Percentiles rank a stretch among this genome's conserved stretches.
phyloP scores from a whole-genome alignment of 1,140 invertebrate genomes.

The Halotydeus destructor region DNA sequence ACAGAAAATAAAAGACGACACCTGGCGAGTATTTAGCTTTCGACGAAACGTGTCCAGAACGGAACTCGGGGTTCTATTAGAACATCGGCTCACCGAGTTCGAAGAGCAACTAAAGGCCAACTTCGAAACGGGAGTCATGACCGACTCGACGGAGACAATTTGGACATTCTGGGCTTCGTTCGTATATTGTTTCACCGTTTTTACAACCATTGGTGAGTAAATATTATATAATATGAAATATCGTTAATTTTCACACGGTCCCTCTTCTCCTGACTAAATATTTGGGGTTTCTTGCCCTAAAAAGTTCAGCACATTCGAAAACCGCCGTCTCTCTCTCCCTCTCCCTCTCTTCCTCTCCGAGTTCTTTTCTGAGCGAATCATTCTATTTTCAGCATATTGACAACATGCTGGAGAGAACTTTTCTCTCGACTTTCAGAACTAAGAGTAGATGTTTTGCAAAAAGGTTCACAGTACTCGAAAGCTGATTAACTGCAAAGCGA shows the following conservation, averaged over 20 bases:
- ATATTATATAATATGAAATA: background rate
- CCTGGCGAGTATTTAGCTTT: constrained; percentile 9
- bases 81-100: constrained; percentile 54
- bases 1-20: constrained; percentile 30
- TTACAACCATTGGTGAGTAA: constrained; percentile 83
- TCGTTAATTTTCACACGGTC: too few relatives aligned
- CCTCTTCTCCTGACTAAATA: too few relatives aligned
- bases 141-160: constrained; percentile 54
- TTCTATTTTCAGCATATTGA: constrained; percentile 4
- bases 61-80: constrained; percentile 62
- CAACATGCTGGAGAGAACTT: too few relatives aligned
- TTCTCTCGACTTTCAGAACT: too few relatives aligned
- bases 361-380: background rate
- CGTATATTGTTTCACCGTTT: constrained; percentile 69
- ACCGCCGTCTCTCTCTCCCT: too few relatives aligned
- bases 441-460: too few relatives aligned
- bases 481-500: too few relatives aligned
- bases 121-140: constrained; percentile 51
- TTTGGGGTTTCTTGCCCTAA: too few relatives aligned
- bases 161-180: constrained; percentile 85
- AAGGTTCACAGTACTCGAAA: too few relatives aligned
- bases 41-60: constrained; percentile 37
- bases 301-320: too few relatives aligned
- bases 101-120: constrained; percentile 63
- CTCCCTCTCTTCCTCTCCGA: constrained; percentile 21